phyloP scores from a whole-genome alignment of 1,140 invertebrate genomes.

The Phthorimaea operculella region DNA sequence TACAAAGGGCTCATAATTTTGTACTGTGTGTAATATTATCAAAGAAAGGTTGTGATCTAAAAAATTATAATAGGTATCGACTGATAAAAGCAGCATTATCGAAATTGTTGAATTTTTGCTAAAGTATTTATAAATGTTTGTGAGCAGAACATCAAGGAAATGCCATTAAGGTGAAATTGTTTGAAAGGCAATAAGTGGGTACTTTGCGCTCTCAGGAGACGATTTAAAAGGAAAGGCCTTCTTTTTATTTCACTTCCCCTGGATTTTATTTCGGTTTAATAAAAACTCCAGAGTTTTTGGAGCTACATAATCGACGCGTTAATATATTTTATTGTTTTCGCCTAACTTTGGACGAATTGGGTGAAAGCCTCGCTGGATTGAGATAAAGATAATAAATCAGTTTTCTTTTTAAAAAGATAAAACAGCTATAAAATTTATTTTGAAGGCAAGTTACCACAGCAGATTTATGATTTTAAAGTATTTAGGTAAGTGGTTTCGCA shows the following conservation, averaged over 20 bases:
- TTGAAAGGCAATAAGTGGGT: neutral
- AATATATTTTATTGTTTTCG: neutral
- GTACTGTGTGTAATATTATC: too few species aligned
- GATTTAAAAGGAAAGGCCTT: neutral
- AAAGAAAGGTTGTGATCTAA: too few species aligned
- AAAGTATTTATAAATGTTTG: too few species aligned
- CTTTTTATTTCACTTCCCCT: neutral
- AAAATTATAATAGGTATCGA: too few species aligned
- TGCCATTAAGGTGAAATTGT: neutral
- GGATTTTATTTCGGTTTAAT: neutral
- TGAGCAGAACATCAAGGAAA: too few species aligned
- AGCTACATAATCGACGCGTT: neutral
- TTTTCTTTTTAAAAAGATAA: neutral
- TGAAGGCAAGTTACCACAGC: neutral
- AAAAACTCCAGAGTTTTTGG: neutral
- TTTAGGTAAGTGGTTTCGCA: too few species aligned
- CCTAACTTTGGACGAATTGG: neutral
- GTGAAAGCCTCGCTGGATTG: neutral
- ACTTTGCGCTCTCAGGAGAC: neutral
- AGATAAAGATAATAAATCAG: slow-evolving; percentile 1
- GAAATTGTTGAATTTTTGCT: too few species aligned
- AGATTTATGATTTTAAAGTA: too few species aligned
- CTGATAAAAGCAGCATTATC: too few species aligned
- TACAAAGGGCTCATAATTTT: too few species aligned
- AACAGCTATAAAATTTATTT: neutral